Percentiles rank a stretch among this genome's conserved stretches.
These are phyloP conservation scores for Apodemus speciosus DNA, from an alignment of 2,113 vertebrate species.

Conservation along the genomic window DNA sequence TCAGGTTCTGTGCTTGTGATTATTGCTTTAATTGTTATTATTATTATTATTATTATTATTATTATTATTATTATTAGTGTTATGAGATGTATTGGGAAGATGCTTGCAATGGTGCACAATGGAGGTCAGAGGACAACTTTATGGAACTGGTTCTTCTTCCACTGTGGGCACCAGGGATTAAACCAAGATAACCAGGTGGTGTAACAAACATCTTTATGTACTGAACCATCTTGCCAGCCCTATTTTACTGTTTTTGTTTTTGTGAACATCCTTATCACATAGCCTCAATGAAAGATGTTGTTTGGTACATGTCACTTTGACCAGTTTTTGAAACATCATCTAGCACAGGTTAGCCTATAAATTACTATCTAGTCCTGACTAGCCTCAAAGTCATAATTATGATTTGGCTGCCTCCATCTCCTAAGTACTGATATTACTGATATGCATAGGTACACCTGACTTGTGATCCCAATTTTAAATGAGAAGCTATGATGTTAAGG, in stretches of 20 bases:
- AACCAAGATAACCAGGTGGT: neutral
- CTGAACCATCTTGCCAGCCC: neutral
- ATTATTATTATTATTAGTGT: no score
- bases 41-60: neutral
- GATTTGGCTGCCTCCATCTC: neutral
- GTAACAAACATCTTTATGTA: neutral
- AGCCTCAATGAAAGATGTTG: neutral
- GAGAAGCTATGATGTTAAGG: neutral
- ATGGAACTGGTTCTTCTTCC: neutral
- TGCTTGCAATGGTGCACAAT: neutral
- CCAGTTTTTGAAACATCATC: no score
- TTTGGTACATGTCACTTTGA: neutral
- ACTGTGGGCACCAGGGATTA: neutral
- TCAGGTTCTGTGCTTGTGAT: neutral
- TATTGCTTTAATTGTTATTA: neutral
- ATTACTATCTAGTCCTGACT: neutral
- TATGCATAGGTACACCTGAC: neutral
- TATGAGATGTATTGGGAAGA: neutral
- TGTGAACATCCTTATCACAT: neutral
- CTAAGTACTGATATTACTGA: neutral
- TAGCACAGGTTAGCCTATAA: neutral
- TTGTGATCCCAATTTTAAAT: neutral
- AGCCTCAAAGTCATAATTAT: neutral
- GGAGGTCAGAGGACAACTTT: neutral
- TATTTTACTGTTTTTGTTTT: neutral